Conservation (phyloP, 2,113 vertebrate genomes). For the Rhombomys opimus region DNA sequence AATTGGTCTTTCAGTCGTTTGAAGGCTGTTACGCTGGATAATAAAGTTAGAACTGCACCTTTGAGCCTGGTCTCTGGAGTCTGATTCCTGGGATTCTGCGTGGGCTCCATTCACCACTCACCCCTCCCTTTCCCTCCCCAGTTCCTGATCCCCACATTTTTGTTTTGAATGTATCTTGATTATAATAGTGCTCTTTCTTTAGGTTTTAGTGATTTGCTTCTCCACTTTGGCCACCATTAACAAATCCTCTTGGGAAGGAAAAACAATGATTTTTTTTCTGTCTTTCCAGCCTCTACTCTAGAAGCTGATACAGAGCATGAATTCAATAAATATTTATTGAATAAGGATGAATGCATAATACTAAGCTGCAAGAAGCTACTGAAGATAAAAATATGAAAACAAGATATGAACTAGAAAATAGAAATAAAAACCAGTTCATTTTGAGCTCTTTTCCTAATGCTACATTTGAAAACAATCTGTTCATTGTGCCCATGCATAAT, state of each 20-base stretch:
- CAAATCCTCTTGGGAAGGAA: background rate
- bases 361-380: background rate
- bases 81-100: too few relatives aligned
- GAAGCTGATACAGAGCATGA: background rate
- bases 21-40: too few relatives aligned
- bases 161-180: slow-evolving; percentile 29
- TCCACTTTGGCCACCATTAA: background rate
- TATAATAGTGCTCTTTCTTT: background rate
- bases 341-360: slow-evolving; percentile 19
- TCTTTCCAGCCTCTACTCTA: background rate
- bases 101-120: too few relatives aligned
- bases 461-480: background rate
- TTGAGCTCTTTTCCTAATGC: background rate
- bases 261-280: background rate
- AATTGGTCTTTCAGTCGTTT: too few relatives aligned
- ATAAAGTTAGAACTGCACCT: too few relatives aligned
- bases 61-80: too few relatives aligned
- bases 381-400: slow-evolving; percentile 8
- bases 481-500: background rate
- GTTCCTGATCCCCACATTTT: too few relatives aligned
- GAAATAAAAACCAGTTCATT: slow-evolving; percentile 1
- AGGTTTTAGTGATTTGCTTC: slow-evolving; percentile 40
- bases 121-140: too few relatives aligned
- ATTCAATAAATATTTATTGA: slow-evolving; percentile 27
- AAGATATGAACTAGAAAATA: background rate